These are phyloP conservation scores for Champsocephalus esox DNA, from an alignment of 2,797 vertebrate species.

Conservation along the genomic window DNA sequence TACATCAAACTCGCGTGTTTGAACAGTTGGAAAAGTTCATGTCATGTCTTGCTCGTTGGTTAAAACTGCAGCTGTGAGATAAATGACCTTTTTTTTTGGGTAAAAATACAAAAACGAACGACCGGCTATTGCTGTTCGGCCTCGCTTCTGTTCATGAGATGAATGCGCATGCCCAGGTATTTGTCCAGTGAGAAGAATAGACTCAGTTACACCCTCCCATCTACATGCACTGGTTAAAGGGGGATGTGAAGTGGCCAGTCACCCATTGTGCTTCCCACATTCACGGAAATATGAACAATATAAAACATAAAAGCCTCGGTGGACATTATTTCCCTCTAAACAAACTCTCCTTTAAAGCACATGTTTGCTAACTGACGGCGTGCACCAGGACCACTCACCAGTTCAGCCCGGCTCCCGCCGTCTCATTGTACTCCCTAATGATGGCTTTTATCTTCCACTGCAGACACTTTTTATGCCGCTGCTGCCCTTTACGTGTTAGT, in stretches of 20 bases:
- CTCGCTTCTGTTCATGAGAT: slow-evolving; percentile 30
- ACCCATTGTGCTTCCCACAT: slow-evolving; percentile 45
- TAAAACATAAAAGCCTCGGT: slow-evolving; percentile 44
- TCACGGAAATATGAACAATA: slow-evolving; percentile 48
- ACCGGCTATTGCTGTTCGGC: not conserved
- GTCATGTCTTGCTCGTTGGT: slow-evolving; percentile 43
- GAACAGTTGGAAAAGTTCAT: slow-evolving; percentile 51
- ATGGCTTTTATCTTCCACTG: slow-evolving; percentile 78
- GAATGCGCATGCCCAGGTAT: slow-evolving; percentile 14
- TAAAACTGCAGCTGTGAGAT: slow-evolving; percentile 52
- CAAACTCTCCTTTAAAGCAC: slow-evolving; percentile 54
- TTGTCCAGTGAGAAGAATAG: slow-evolving; percentile 44
- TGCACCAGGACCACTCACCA: slow-evolving; percentile 49
- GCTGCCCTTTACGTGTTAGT: slow-evolving; percentile 74
- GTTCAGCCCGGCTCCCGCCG: slow-evolving; percentile 43
- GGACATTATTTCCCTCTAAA: slow-evolving; percentile 61
- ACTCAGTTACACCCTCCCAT: slow-evolving; percentile 28
- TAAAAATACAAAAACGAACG: slow-evolving; percentile 30
- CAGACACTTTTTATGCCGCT: slow-evolving; percentile 81
- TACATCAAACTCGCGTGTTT: not conserved
- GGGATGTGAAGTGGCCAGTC: slow-evolving; percentile 54
- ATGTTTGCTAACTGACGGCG: slow-evolving; percentile 38
- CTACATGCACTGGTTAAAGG: slow-evolving; percentile 53
- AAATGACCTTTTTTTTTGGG: slow-evolving; percentile 36
- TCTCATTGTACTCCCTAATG: slow-evolving; percentile 81